Evolutionary conservation across 2,797 vertebrate species (phyloP).

Genomic region (Coranthus polyacanthus): DNA sequence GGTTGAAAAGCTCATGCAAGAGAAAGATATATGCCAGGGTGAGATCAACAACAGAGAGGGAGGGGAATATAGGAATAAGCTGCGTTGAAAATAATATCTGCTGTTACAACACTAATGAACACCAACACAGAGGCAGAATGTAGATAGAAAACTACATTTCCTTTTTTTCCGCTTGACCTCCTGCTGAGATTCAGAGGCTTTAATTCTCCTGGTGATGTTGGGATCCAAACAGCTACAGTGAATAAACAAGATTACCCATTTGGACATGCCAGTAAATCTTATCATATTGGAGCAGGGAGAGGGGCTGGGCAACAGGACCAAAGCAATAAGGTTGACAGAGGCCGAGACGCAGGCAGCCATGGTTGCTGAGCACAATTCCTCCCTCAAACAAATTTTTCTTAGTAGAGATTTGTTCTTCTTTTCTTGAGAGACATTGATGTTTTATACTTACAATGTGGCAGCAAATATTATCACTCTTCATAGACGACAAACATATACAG

Average conservation of each 20-base stretch:
- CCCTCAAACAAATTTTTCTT: constrained; percentile 64
- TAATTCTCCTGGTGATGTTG: constrained; percentile 81
- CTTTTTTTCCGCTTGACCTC: constrained; percentile 68
- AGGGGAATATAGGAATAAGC: constrained; percentile 38
- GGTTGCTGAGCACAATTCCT: constrained; percentile 61
- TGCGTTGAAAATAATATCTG: constrained; percentile 60
- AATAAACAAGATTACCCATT: constrained; percentile 86
- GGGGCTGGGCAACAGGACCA: constrained; percentile 62
- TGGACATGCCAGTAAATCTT: constrained; percentile 85
- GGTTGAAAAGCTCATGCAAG: constrained; percentile 28
- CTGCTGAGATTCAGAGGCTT: constrained; percentile 74
- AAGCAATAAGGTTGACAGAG: constrained; percentile 74
- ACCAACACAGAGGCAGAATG: constrained; percentile 52
- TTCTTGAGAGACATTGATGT: constrained; percentile 31
- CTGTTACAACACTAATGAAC: constrained; percentile 72
- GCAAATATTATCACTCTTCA: constrained; percentile 39
- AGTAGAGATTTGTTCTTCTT: constrained; percentile 40
- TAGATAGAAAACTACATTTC: constrained; percentile 67
- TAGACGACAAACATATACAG: constrained; percentile 28
- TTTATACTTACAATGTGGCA: constrained; percentile 30
- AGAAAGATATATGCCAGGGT: constrained; percentile 28
- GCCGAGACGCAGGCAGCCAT: constrained; percentile 61
- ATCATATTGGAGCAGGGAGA: constrained; percentile 82
- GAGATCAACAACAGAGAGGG: constrained; percentile 35
- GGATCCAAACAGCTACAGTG: constrained; percentile 82